Evolutionary conservation across 2,888 invertebrate genomes (phyloP).

Genomic region (Drosophila multiciliata): DNA sequence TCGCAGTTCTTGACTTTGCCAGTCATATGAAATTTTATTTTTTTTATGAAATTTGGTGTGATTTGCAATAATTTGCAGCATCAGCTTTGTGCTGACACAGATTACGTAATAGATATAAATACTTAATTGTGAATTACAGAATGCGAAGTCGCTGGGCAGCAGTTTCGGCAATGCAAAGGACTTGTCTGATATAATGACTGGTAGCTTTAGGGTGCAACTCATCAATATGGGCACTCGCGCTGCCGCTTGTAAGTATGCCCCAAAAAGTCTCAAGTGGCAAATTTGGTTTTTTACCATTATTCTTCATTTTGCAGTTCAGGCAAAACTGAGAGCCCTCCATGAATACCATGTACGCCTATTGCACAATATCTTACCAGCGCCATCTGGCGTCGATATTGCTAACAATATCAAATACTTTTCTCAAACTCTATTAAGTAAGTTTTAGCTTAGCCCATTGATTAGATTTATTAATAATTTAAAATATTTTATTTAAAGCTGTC

Average conservation of each 20-base stretch:
- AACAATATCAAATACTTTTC: slow-evolving; percentile 99
- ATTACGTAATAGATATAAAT: slow-evolving; percentile 48
- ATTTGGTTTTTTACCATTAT: background rate
- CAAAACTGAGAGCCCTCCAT: slow-evolving; percentile 98
- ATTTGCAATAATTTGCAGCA: slow-evolving; percentile 33
- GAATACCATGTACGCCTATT: slow-evolving; percentile 97
- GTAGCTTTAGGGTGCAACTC: slow-evolving; percentile 89
- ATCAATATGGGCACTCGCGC: slow-evolving; percentile 96
- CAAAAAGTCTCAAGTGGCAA: slow-evolving; percentile 57
- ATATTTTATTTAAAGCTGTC: slow-evolving; percentile 88
- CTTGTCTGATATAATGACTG: slow-evolving; percentile 87
- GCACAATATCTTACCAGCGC: slow-evolving; percentile 95
- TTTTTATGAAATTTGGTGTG: slow-evolving; percentile 8
- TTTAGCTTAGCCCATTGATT: background rate
- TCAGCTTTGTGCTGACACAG: slow-evolving; percentile 4
- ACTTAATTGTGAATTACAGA: slow-evolving; percentile 45
- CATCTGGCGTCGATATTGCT: slow-evolving; percentile 97
- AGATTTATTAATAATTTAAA: background rate
- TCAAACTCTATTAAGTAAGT: slow-evolving; percentile 97
- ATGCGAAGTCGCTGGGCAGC: slow-evolving; percentile 83
- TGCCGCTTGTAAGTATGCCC: slow-evolving; percentile 93
- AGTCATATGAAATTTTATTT: slow-evolving; percentile 18
- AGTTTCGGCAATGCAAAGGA: slow-evolving; percentile 84
- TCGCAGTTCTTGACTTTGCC: background rate
- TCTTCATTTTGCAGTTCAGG: slow-evolving; percentile 91